These are phyloP conservation scores for Rhabdornis inornatus DNA, from an alignment of 2,113 vertebrate species.

Conservation along the genomic window DNA sequence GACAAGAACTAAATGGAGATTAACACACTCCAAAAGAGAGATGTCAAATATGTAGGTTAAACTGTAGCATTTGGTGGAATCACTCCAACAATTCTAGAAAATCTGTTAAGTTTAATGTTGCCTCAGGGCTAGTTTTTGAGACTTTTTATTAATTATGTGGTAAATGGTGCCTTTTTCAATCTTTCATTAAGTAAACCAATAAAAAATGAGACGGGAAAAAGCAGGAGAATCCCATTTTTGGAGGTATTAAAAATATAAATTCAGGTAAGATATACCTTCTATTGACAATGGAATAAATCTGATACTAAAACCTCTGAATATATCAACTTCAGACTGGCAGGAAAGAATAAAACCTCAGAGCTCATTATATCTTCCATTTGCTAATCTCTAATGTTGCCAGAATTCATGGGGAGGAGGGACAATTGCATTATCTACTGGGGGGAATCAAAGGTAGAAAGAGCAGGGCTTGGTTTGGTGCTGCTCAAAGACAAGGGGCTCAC, in stretches of 20 bases:
- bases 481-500: not conserved
- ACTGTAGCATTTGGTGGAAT: not conserved
- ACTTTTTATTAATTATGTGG: not conserved
- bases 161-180: not conserved
- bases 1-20: not conserved
- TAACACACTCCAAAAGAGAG: not conserved
- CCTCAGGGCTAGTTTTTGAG: not conserved
- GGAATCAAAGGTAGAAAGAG: not conserved
- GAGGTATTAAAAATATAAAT: not conserved
- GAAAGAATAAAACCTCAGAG: not conserved
- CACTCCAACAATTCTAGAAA: not conserved
- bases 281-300: not conserved
- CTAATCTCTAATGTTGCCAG: not conserved
- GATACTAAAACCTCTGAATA: not conserved
- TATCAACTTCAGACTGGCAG: not conserved
- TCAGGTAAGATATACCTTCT: not conserved
- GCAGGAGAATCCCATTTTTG: not conserved
- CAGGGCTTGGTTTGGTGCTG: not conserved
- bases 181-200: not conserved
- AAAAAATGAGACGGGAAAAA: not conserved
- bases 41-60: not conserved
- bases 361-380: not conserved
- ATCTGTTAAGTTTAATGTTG: not conserved
- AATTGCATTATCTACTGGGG: fast-evolving
- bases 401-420: not conserved